Evolutionary conservation across 1,140 invertebrate genomes (phyloP), one percentile per base, ranked within the genome.

Genomic region (Steinernema khuongi): DNA sequence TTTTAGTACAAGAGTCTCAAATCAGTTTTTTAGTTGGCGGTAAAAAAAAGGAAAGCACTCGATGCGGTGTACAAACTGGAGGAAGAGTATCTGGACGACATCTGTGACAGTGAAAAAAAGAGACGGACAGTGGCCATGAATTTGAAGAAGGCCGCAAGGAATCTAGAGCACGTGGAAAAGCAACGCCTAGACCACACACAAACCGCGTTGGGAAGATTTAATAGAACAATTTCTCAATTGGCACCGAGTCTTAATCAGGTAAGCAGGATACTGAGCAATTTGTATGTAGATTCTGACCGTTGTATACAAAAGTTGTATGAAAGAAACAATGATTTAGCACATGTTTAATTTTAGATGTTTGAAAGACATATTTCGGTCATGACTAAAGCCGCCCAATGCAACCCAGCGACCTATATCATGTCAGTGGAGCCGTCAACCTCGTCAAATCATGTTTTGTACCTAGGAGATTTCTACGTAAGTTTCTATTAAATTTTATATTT

Each of bases 191-290:
- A 75, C 4, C 77, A 78, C 68, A 77, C 68, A 26, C 77, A 78
- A 31, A 78, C 77, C 31, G 77, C 77, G 19, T 28, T 78, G 26
- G 77, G 77, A 22, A 66, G 77, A 28, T 78, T 74, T 36, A 72
- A 78, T 50, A 70, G 77, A 44, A 78, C 76, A 30, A 77, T 78
- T 69, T 73, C 74, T 36, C 78, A 78, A 19, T 71, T 78, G 71
- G 77, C 67, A 29, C 77, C 76, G 0, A 78, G 68, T 71, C 68
- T 78, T 11, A 74, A 60, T 67, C 77, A 78, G 73, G 77, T 74
- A 28, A 50, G 41, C 22, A 0, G n/a, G n/a, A n/a, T n/a, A 26
- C 67, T 43, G 7, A 22, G 70, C 19, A 41, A 14, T 14, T 29
- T 4, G 19, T 22, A 31, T 72, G 68, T 29, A 14, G 7, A 71